Conservation (phyloP, 2,113 vertebrate genomes). For the Gobio gobio region DNA sequence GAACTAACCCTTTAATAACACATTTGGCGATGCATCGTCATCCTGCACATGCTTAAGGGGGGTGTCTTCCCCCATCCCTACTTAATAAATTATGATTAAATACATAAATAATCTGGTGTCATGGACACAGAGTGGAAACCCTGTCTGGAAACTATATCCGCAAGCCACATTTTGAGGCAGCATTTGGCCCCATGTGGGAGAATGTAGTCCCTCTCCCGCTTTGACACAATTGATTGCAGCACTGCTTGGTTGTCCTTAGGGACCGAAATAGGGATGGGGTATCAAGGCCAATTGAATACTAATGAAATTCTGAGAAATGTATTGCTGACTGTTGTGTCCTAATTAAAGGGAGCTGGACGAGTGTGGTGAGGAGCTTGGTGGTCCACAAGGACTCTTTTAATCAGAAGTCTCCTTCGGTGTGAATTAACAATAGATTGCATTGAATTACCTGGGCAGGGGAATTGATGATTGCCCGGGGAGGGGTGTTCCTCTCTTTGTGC, state of each 20-base stretch:
- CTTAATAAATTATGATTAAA: not conserved
- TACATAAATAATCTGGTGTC: not conserved
- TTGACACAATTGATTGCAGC: slow-evolving; percentile 41
- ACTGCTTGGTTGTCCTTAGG: not conserved
- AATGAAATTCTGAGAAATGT: slow-evolving; percentile 52
- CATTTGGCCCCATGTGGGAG: not conserved
- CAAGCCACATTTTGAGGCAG: slow-evolving; percentile 2
- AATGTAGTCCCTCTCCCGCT: slow-evolving; percentile 14
- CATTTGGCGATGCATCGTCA: not conserved
- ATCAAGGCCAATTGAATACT: slow-evolving; percentile 51
- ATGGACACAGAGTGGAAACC: not conserved
- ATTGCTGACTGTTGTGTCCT: slow-evolving; percentile 44
- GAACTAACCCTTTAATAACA: too few relatives aligned
- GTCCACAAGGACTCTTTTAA: slow-evolving; percentile 45
- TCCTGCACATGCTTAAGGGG: not conserved
- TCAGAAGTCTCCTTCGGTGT: slow-evolving; percentile 43
- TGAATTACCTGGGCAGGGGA: slow-evolving; percentile 25
- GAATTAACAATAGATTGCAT: slow-evolving; percentile 51
- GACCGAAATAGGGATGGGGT: slow-evolving; percentile 16
- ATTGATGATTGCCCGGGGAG: slow-evolving; percentile 35
- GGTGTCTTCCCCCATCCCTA: not conserved
- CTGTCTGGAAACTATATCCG: not conserved
- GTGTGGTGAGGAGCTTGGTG: slow-evolving; percentile 4
- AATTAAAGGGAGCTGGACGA: slow-evolving; percentile 42
- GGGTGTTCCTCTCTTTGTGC: slow-evolving; percentile 22